Evolutionary conservation across 2,888 invertebrate species (phyloP).

Genomic region (Holacanthella duospinosa): DNA sequence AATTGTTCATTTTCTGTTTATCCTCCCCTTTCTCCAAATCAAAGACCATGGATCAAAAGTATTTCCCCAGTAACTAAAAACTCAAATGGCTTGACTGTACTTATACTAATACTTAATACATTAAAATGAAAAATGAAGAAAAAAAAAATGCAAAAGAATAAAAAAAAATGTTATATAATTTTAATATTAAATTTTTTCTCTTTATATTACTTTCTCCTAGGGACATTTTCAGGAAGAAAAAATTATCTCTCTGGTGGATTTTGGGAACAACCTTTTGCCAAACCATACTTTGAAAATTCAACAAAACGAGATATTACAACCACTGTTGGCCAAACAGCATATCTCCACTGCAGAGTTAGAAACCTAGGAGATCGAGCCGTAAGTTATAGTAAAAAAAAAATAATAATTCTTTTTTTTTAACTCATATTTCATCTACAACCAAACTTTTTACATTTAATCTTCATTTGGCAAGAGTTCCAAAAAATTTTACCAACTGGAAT

Average conservation of each 20-base stretch:
- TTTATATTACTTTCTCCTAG: conserved; percentile 29
- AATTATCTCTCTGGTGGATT: conserved; percentile 37
- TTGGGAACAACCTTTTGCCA: conserved; percentile 62
- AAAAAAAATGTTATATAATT: conserved; percentile 6
- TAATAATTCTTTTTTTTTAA: conserved; percentile 11
- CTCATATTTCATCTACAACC: too few species aligned
- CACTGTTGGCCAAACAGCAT: conserved; percentile 75
- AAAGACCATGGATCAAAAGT: too few species aligned
- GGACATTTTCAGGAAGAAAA: conserved; percentile 36
- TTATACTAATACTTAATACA: too few species aligned
- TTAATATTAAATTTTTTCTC: not conserved
- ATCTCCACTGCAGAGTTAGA: conserved; percentile 71
- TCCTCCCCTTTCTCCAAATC: too few species aligned
- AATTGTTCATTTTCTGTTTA: too few species aligned
- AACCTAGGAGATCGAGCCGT: conserved; percentile 82
- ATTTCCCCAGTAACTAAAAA: too few species aligned
- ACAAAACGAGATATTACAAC: conserved; percentile 73
- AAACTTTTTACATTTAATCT: not conserved
- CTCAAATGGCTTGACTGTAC: too few species aligned
- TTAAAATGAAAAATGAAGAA: conserved; percentile 6
- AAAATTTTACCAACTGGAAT: not conserved
- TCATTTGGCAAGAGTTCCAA: not conserved
- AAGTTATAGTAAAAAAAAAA: conserved; percentile 44
- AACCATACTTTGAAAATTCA: conserved; percentile 80
- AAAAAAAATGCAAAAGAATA: too few species aligned